Conservation (phyloP, 2,113 vertebrate genomes). For the Baryphthengus martii region DNA sequence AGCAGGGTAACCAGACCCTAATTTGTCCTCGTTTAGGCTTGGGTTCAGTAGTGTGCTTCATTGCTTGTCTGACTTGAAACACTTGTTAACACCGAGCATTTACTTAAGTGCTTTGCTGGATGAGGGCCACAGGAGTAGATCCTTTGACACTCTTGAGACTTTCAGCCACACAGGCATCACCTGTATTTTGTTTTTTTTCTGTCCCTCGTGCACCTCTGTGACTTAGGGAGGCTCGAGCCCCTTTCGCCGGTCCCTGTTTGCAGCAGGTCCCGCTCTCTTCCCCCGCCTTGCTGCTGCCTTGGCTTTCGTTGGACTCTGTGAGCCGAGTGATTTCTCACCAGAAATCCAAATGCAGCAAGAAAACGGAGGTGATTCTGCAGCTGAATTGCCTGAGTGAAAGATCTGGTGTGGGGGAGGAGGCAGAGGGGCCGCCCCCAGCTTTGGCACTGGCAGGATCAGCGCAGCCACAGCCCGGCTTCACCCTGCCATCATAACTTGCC, state of each 20-base stretch:
- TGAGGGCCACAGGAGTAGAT: neutral
- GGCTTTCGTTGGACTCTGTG: neutral
- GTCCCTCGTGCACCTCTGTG: accelerated
- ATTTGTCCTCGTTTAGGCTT: neutral
- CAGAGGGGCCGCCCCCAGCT: neutral
- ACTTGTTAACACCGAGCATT: neutral
- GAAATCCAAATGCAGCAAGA: neutral
- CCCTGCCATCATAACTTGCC: accelerated
- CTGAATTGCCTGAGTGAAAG: neutral
- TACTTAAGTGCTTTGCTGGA: neutral
- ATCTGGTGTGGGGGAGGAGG: accelerated
- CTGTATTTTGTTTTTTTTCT: neutral
- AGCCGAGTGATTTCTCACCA: neutral
- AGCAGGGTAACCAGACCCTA: neutral
- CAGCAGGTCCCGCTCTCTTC: neutral
- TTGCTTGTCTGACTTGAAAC: neutral
- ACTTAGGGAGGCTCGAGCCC: accelerated
- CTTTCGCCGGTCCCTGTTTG: neutral
- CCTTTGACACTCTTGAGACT: neutral
- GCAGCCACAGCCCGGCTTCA: accelerated
- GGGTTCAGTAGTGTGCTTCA: neutral
- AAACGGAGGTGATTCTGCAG: neutral
- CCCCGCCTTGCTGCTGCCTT: neutral
- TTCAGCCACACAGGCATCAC: neutral
- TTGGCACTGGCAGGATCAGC: neutral